These are phyloP conservation scores for Umimayanthus chanpuru DNA, from an alignment of 92 coral and sea anemone genomes.

Conservation along the genomic window DNA sequence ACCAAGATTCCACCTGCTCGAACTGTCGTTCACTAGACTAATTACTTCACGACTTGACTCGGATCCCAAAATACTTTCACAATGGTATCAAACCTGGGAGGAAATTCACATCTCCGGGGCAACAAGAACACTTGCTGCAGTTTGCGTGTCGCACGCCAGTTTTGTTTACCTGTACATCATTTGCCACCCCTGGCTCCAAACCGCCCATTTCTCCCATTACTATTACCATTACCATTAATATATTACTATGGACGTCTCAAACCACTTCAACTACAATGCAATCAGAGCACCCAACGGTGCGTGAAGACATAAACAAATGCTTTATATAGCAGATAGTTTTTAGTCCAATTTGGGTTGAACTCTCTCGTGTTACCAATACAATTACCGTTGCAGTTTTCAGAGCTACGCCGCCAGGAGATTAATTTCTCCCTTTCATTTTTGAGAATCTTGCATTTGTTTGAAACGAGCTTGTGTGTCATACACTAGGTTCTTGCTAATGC, in stretches of 20 bases:
- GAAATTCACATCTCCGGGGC: neutral
- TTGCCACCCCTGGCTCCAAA: neutral
- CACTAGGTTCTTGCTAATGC: neutral
- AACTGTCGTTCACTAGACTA: neutral
- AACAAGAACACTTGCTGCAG: neutral
- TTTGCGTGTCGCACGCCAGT: constrained; percentile 18
- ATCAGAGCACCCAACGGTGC: neutral
- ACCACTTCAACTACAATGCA: neutral
- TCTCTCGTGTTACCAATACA: neutral
- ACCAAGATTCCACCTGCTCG: neutral
- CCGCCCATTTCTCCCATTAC: neutral
- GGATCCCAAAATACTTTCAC: neutral
- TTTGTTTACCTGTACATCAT: constrained; percentile 20
- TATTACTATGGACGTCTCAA: neutral
- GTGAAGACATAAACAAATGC: constrained; percentile 12
- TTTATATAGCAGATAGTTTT: neutral
- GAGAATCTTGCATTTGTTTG: neutral
- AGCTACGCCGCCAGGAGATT: neutral
- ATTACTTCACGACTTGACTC: neutral
- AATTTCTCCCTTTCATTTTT: neutral
- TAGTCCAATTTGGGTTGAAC: neutral
- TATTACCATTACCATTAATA: no score
- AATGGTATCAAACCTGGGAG: neutral
- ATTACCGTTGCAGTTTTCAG: neutral
- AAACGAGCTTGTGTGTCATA: neutral